Percentiles rank a stretch among this genome's conserved stretches.
Evolutionary conservation across 2,888 invertebrate genomes (phyloP).

Genomic region (Meteorus colon): DNA sequence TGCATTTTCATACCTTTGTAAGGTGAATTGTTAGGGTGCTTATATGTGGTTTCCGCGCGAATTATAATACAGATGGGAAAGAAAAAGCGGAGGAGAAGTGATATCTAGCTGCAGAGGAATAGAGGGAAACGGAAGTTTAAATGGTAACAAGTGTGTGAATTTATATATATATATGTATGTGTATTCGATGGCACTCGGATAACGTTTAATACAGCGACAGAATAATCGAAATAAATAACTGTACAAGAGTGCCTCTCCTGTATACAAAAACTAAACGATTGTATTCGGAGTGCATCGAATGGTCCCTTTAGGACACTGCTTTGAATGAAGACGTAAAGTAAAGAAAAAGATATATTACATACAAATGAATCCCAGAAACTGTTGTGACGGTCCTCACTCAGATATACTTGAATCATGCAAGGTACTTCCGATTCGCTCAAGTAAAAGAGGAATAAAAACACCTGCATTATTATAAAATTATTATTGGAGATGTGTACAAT

Average conservation of each 20-base stretch:
- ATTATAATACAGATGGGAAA: background rate
- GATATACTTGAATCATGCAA: background rate
- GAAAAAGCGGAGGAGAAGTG: background rate
- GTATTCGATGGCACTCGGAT: background rate
- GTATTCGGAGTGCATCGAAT: background rate
- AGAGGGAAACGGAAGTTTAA: background rate
- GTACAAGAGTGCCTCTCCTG: conserved; percentile 6
- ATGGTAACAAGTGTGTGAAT: background rate
- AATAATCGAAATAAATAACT: conserved; percentile 2
- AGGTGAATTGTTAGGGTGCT: conserved; percentile 25
- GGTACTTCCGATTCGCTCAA: background rate
- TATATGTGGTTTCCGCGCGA: conserved; percentile 13
- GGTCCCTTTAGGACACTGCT: background rate
- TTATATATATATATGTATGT: background rate
- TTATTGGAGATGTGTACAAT: conserved; percentile 15
- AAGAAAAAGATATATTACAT: conserved; percentile 5
- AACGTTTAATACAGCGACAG: conserved; percentile 4
- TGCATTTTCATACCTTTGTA: conserved; percentile 54
- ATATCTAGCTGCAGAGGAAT: background rate
- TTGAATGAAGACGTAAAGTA: background rate
- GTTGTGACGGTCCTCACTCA: background rate
- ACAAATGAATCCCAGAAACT: conserved; percentile 1
- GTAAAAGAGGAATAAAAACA: conserved; percentile 11
- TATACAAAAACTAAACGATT: background rate
- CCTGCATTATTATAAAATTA: background rate